Conservation (phyloP, 2,888 invertebrate genomes). For the Acronicta leporina region DNA sequence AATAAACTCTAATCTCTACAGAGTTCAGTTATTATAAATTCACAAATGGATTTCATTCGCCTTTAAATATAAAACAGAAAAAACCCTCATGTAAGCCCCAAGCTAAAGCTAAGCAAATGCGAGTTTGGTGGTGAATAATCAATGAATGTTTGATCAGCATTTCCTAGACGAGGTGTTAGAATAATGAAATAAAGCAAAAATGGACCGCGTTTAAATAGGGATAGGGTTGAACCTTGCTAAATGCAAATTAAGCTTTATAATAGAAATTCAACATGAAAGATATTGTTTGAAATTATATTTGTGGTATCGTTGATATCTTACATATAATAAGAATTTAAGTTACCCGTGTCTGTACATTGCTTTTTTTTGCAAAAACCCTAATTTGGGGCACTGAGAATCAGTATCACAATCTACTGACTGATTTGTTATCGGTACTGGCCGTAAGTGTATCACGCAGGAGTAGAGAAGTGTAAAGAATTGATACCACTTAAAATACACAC, state of each 20-base stretch:
- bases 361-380: too few species aligned
- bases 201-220: slow-evolving; percentile 32
- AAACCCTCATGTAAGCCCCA: slow-evolving; percentile 2
- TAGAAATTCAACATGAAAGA: slow-evolving; percentile 28
- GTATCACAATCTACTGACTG: too few species aligned
- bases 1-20: not conserved
- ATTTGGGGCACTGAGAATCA: too few species aligned
- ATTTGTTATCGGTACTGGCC: too few species aligned
- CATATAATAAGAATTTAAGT: too few species aligned
- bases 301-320: too few species aligned
- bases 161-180: slow-evolving; percentile 33
- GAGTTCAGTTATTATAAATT: not conserved
- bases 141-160: slow-evolving; percentile 49
- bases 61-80: not conserved
- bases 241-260: slow-evolving; percentile 22
- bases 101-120: slow-evolving; percentile 26
- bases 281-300: slow-evolving; percentile 32
- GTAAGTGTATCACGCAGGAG: too few species aligned
- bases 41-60: not conserved
- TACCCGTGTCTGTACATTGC: too few species aligned
- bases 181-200: slow-evolving; percentile 49
- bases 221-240: slow-evolving; percentile 42
- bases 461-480: too few species aligned
- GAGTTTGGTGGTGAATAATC: slow-evolving; percentile 39
- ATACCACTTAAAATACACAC: too few species aligned